Evolutionary conservation across 2,888 invertebrate genomes (phyloP).

Genomic region (Anthrax anthrax): DNA sequence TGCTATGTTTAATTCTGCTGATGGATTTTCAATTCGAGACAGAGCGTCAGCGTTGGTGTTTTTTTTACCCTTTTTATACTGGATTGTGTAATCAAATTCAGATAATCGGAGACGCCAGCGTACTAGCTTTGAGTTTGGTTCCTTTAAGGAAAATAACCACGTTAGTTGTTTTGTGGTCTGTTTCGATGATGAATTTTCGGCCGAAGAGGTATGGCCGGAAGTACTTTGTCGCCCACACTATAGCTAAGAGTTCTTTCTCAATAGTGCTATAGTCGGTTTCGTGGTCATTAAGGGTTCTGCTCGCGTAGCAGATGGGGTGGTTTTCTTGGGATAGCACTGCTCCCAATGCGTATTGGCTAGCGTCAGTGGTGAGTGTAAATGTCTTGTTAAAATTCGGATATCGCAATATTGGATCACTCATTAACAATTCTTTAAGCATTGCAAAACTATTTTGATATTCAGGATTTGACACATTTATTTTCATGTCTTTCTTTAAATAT

Average conservation of each 20-base stretch:
- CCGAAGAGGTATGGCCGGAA: slow-evolving; percentile 2
- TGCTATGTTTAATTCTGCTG: no score
- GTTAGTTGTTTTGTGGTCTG: no score
- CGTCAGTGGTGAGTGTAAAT: slow-evolving; percentile 6
- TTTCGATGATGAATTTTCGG: background rate
- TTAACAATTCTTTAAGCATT: slow-evolving; percentile 2
- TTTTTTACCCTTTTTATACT: slow-evolving; percentile 9
- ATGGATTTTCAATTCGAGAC: background rate
- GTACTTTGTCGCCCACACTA: slow-evolving; percentile 5
- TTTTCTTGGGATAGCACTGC: slow-evolving; percentile 4
- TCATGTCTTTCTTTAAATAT: slow-evolving; percentile 9
- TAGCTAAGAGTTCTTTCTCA: slow-evolving; percentile 6
- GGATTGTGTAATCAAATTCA: slow-evolving; percentile 15
- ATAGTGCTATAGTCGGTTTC: background rate
- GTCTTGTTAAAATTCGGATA: slow-evolving; percentile 5
- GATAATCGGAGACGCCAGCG: slow-evolving; percentile 23
- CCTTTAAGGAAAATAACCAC: no score
- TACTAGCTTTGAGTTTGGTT: no score
- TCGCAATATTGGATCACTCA: slow-evolving; percentile 4
- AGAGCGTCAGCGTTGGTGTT: slow-evolving; percentile 3
- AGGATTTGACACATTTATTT: slow-evolving; percentile 5
- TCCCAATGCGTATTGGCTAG: slow-evolving; percentile 4
- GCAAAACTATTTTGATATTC: slow-evolving; percentile 3
- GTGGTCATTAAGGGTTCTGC: slow-evolving; percentile 3
- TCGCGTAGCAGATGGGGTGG: slow-evolving; percentile 3